A percentile compares a stretch with the other conserved stretches of the same genome.
Conservation (phyloP, 2,113 vertebrate species). For the Eulemur rufifrons region DNA sequence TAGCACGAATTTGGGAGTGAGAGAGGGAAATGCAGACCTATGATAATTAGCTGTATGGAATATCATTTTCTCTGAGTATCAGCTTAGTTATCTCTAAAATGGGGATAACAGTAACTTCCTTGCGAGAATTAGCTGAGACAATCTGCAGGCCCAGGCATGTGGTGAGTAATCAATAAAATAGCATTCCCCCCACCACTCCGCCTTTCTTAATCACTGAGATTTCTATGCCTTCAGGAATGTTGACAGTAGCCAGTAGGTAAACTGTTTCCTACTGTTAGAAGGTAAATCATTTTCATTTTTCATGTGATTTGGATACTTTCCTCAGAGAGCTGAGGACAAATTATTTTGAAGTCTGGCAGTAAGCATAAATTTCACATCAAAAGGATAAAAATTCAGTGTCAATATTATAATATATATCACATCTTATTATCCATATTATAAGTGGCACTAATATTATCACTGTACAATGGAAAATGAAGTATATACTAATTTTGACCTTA, state of each 20-base stretch:
- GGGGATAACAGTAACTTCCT: background rate
- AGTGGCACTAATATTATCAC: slow-evolving; percentile 6
- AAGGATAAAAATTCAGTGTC: slow-evolving; percentile 29
- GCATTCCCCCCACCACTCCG: background rate
- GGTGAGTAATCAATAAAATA: background rate
- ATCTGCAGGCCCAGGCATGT: background rate
- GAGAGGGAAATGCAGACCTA: background rate
- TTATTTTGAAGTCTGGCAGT: background rate
- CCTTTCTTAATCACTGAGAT: background rate
- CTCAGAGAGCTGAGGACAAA: slow-evolving; percentile 28
- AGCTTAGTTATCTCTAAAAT: background rate
- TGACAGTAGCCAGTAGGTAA: background rate
- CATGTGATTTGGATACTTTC: background rate
- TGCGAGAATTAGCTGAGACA: background rate
- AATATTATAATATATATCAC: background rate
- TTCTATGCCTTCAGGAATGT: background rate
- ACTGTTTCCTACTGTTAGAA: background rate
- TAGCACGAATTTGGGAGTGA: background rate
- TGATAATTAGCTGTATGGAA: background rate
- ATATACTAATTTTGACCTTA: slow-evolving; percentile 59
- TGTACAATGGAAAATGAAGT: slow-evolving; percentile 50
- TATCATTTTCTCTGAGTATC: background rate
- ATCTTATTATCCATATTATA: slow-evolving; percentile 12
- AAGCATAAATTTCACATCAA: slow-evolving; percentile 33
- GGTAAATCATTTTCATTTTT: slow-evolving; percentile 27